Conservation (phyloP, 2,888 invertebrate species). For the Tineola bisselliella region DNA sequence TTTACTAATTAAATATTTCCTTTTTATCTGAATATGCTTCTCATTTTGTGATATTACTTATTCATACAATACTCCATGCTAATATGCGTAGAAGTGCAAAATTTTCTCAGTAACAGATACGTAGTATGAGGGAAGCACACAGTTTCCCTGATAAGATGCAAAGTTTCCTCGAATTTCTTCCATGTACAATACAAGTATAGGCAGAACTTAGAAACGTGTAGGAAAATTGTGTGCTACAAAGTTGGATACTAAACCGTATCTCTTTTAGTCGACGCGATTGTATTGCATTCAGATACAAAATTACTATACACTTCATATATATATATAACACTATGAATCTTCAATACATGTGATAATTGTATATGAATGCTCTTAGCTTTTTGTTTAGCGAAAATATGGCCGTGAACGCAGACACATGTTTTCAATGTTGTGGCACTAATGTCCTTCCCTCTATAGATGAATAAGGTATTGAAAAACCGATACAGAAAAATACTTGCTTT, state of each 20-base stretch:
- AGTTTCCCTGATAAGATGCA: slow-evolving; percentile 3
- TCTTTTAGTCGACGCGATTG: no score
- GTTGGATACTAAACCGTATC: background rate
- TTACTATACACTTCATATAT: no score
- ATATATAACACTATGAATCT: no score
- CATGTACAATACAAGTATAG: background rate
- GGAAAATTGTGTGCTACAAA: background rate
- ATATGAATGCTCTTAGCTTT: no score
- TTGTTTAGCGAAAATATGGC: no score
- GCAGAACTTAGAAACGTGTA: background rate
- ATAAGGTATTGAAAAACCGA: no score
- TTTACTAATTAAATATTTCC: background rate
- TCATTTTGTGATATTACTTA: slow-evolving; percentile 14
- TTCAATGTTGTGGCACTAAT: no score
- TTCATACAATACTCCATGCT: slow-evolving; percentile 10
- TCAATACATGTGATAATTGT: no score
- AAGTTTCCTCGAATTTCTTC: background rate
- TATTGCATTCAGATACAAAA: no score
- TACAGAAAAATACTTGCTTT: no score
- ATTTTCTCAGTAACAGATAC: background rate
- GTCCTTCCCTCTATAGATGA: no score
- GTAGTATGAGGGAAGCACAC: background rate
- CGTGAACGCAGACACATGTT: no score
- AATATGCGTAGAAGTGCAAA: slow-evolving; percentile 13
- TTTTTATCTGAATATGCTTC: slow-evolving; percentile 2